phyloP scores from a whole-genome alignment of 2,888 invertebrate species.

The Drosophila pegasa region DNA sequence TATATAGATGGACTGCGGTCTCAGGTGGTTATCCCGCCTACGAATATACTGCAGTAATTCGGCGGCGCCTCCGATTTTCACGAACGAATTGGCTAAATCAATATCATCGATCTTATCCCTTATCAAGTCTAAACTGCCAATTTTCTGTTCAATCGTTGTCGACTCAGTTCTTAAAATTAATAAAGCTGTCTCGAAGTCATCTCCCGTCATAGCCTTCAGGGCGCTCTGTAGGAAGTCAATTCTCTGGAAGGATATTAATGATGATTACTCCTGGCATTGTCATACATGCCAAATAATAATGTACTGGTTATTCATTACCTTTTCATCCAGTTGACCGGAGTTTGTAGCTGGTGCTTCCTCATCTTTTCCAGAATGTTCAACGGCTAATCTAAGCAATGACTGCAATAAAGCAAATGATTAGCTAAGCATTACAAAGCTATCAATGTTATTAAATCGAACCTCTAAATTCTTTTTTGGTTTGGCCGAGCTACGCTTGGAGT shows the following conservation, averaged over 20 bases:
- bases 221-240: conserved; percentile 49
- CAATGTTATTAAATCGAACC: background rate
- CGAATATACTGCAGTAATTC: conserved; percentile 38
- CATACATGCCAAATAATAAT: background rate
- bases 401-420: conserved; percentile 5
- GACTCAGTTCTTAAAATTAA: conserved; percentile 30
- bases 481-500: conserved; percentile 16
- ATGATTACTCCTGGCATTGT: background rate
- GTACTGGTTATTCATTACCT: conserved; percentile 12
- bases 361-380: conserved; percentile 45
- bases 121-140: conserved; percentile 47
- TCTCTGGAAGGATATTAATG: conserved; percentile 23
- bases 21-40: conserved; percentile 86
- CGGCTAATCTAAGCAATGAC: conserved; percentile 47
- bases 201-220: conserved; percentile 51
- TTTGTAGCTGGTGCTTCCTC: conserved; percentile 5
- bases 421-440: background rate
- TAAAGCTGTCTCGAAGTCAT: conserved; percentile 60
- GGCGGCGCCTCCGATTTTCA: conserved; percentile 58
- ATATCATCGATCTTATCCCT: conserved; percentile 66
- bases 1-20: conserved; percentile 88
- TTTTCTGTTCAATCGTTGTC: conserved; percentile 46
- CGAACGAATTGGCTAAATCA: conserved; percentile 63
- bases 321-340: background rate
- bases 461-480: conserved; percentile 49